Conservation (phyloP, 2,113 vertebrate species). For the Puntigrus tetrazona region DNA sequence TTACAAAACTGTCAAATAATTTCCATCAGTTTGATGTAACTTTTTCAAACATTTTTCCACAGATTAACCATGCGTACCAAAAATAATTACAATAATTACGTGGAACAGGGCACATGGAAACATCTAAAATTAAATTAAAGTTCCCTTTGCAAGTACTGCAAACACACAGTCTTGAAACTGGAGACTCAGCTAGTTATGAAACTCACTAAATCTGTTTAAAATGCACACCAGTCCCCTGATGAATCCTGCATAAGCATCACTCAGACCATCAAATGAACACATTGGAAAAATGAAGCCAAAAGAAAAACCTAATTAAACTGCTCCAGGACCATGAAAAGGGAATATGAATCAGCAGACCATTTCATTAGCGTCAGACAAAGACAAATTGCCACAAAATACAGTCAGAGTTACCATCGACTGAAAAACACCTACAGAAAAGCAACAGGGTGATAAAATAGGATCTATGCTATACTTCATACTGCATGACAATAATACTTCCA, state of each 20-base stretch:
- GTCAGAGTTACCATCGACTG: neutral
- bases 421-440: neutral
- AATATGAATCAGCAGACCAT: conserved; percentile 15
- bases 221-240: neutral
- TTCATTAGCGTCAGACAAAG: conserved; percentile 11
- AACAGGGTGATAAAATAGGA: neutral
- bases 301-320: conserved; percentile 1
- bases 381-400: conserved; percentile 3
- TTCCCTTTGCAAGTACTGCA: neutral
- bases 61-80: neutral
- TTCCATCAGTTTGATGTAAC: neutral
- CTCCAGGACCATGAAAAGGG: neutral
- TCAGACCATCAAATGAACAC: neutral
- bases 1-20: no score
- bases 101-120: neutral
- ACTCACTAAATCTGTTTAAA: neutral
- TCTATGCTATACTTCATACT: neutral
- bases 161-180: neutral
- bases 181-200: neutral
- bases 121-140: neutral
- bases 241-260: neutral
- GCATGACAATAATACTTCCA: neutral
- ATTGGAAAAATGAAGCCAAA: conserved; percentile 5
- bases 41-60: neutral
- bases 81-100: neutral